phyloP scores from a whole-genome alignment of 2,113 vertebrate genomes.

The Sphaerodactylus townsendi region DNA sequence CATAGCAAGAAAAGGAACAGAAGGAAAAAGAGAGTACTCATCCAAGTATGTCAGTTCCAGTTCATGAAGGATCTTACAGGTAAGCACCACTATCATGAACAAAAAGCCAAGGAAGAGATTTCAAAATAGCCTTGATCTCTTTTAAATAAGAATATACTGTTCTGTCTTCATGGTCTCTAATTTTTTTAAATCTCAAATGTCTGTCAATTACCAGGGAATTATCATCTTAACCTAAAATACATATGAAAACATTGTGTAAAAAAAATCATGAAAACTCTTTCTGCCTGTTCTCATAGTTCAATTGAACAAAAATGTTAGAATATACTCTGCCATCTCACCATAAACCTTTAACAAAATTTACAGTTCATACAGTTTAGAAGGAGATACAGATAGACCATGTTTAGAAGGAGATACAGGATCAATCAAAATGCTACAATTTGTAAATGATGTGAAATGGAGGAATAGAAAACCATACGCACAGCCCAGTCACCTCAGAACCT shows the following conservation, averaged over 20 bases:
- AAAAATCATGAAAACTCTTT: slow-evolving; percentile 21
- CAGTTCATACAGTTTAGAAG: not conserved
- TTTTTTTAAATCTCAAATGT: slow-evolving; percentile 35
- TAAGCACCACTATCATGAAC: too few species aligned
- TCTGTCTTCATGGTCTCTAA: slow-evolving; percentile 22
- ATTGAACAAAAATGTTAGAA: slow-evolving; percentile 23
- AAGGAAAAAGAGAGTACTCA: too few species aligned
- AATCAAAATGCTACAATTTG: not conserved
- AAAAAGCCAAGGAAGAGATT: too few species aligned
- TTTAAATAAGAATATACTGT: slow-evolving; percentile 47
- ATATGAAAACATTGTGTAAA: not conserved
- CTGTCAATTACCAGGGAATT: slow-evolving; percentile 31
- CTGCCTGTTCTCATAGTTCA: slow-evolving; percentile 37
- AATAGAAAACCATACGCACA: too few species aligned
- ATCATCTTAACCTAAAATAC: not conserved
- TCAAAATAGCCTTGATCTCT: not conserved
- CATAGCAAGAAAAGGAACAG: too few species aligned
- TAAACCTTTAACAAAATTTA: not conserved
- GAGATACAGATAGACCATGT: not conserved
- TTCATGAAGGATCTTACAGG: not conserved
- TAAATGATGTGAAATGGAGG: not conserved
- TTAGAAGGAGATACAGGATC: not conserved
- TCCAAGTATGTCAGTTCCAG: too few species aligned
- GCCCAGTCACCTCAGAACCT: too few species aligned
- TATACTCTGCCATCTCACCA: slow-evolving; percentile 2